A percentile compares a stretch with the other conserved stretches of the same genome.
Conservation (phyloP, 2,888 invertebrate genomes). For the Trachelus stipa region DNA sequence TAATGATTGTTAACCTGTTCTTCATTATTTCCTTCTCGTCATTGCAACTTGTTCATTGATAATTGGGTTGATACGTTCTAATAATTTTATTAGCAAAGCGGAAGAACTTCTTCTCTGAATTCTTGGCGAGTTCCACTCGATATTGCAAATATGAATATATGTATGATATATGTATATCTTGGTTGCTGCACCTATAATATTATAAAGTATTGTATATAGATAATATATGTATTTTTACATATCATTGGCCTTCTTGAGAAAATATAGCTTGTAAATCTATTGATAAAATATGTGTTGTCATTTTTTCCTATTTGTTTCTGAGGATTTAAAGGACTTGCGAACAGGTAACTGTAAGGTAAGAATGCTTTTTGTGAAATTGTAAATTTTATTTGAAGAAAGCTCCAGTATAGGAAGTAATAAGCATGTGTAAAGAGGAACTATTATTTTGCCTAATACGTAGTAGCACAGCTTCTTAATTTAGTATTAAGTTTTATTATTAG, state of each 20-base stretch:
- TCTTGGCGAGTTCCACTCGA: slow-evolving; percentile 2
- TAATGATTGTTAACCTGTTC: not conserved
- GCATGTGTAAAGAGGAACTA: slow-evolving; percentile 17
- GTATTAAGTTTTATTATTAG: slow-evolving; percentile 8
- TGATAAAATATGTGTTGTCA: slow-evolving; percentile 40
- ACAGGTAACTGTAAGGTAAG: not conserved
- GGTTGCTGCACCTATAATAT: slow-evolving; percentile 62
- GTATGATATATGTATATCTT: slow-evolving; percentile 65
- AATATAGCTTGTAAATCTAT: slow-evolving; percentile 58
- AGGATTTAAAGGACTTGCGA: not conserved
- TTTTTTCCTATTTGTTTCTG: slow-evolving; percentile 16
- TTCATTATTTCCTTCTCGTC: not conserved
- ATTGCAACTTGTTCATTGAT: not conserved
- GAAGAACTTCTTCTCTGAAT: not conserved
- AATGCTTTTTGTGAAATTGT: not conserved
- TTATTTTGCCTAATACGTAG: slow-evolving; percentile 12
- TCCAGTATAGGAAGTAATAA: slow-evolving; percentile 9
- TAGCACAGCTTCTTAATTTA: slow-evolving; percentile 11
- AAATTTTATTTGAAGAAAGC: slow-evolving; percentile 10
- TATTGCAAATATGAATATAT: slow-evolving; percentile 53
- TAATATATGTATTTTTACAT: slow-evolving; percentile 66
- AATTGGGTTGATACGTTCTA: not conserved
- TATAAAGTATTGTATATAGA: slow-evolving; percentile 64
- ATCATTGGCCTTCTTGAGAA: slow-evolving; percentile 64
- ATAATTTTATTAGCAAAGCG: not conserved